Evolutionary conservation across 2,888 invertebrate species (phyloP), one percentile per base, ranked within the genome.

Genomic region (Callimorpha dominula): DNA sequence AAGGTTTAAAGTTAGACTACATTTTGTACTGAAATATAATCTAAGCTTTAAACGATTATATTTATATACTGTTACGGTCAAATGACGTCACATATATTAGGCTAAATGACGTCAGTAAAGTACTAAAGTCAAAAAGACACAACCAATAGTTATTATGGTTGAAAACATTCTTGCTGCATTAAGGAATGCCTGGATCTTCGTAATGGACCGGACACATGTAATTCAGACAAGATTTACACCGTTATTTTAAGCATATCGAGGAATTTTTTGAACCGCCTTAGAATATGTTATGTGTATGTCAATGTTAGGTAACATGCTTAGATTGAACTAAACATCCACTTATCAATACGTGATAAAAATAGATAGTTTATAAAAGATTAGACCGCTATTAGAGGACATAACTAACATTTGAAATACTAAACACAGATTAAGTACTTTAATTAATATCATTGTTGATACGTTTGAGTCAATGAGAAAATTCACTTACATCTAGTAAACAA

Each of bases 341-440:
- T 14, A 31, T 12, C 54, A 31, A 4, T 46, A 9, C 9, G 4
- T 46, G 31, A 31, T 14, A 14, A 31, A 31, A 31, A 60, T 60
- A 60, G 12, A 14, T 31, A 31, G 14, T 31, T 31, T 31, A 60
- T 31, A 12, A 31, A 60, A 60, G 6, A 31, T 60, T 31, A 31
- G 31, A 60, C 14, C 6, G 62, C 20, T 62, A 14, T 72, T 68
- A 68, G 72, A 42, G 74, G 72, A 67, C 67, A 50, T 75, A 65
- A 71, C 54, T n/a, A 72, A 40, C n/a, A 57, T 71, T 64, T 75
- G 14, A 67, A 71, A 65, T 20, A 72, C 70, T 80, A 84, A 74
- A 82, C 80, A 85, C 63, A 77, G 70, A 78, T 81, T 87, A 87
- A 84, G 84, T 87, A 87, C 86, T 81, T 83, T 80, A 79, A 79